Evolutionary conservation across 2,888 invertebrate genomes (phyloP).

Genomic region (Protodeltote pygarga): DNA sequence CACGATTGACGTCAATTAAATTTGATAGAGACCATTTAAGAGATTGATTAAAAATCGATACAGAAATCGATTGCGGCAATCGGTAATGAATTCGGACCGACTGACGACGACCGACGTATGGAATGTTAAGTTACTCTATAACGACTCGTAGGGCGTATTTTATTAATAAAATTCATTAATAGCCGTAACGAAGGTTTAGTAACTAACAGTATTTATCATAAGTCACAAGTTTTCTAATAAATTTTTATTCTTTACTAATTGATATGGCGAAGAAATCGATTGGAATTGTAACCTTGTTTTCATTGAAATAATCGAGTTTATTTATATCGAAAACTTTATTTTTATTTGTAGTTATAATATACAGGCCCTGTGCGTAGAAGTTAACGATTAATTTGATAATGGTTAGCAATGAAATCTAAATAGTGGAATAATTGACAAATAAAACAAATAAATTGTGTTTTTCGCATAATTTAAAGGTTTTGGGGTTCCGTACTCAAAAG

Average conservation of each 20-base stretch:
- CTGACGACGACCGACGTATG: conserved; percentile 48
- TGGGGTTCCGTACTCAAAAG: too few relatives aligned
- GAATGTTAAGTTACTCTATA: conserved; percentile 65
- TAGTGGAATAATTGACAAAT: too few relatives aligned
- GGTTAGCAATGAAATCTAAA: too few relatives aligned
- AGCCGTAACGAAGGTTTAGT: conserved; percentile 49
- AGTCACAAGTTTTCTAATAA: conserved; percentile 43
- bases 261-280: conserved; percentile 37
- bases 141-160: conserved; percentile 50
- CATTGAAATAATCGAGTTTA: conserved; percentile 8
- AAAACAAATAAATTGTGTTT: too few relatives aligned
- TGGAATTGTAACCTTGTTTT: conserved; percentile 36
- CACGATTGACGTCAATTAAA: conserved; percentile 79
- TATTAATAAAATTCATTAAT: conserved; percentile 56
- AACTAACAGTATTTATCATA: conserved; percentile 52
- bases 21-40: conserved; percentile 76
- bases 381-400: too few relatives aligned
- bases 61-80: conserved; percentile 62
- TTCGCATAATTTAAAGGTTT: too few relatives aligned
- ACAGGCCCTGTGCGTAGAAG: too few relatives aligned
- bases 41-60: conserved; percentile 80
- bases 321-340: conserved; percentile 19
- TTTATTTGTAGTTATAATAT: too few relatives aligned
- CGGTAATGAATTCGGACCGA: conserved; percentile 61
- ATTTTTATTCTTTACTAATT: conserved; percentile 40